Base-by-base conservation (phyloP, 1,140 invertebrate genomes). In the Nasonia vitripennis region DNA sequence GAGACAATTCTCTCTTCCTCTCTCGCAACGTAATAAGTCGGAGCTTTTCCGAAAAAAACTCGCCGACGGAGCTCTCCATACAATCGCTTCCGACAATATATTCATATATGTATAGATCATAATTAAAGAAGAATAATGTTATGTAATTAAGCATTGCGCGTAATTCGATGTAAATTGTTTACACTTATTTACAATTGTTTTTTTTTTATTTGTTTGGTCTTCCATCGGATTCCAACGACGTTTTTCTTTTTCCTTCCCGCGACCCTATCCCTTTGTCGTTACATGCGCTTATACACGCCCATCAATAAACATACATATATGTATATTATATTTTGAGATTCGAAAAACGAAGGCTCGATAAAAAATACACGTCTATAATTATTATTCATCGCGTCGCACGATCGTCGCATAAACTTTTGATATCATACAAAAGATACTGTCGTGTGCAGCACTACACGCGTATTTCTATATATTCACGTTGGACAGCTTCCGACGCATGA, bases 161-260 rank as follows among this genome's bases (percentile, higher is more conserved):
- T 89, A 79, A 23, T 87, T 90, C 89, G 87, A 90, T 89, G 88
- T 90, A 85, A 87, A 87, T 79, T 89, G 88, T 89, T 87, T 90
- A 90, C 88, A 90, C 34, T 84, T 90, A 90, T 90, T 71, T 90
- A 90, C 89, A 84, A 70, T 75, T 80, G 51, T 27, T 27, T 27
- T 27, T 27, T 84, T 78, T 48, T 62, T 81, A 90, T 37, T 37
- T 3, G 34, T 37, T 90, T 88, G 87, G 89, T 89, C 89, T 90
- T 84, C 89, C 84, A 86, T 89, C 78, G 86, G 83, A 85, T 87
- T 88, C 89, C 86, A 87, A 83, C 88, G 88, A 88, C 84, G 88
- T 87, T 82, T 78, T 31, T 20, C 68, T 84, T 85, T 12, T 31
- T 70, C 34, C n/a, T 45, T 45, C 0, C 9, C 41, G 41, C 41